Evolutionary conservation across 2,113 vertebrate species (phyloP).

Genomic region (Polypterus senegalus): DNA sequence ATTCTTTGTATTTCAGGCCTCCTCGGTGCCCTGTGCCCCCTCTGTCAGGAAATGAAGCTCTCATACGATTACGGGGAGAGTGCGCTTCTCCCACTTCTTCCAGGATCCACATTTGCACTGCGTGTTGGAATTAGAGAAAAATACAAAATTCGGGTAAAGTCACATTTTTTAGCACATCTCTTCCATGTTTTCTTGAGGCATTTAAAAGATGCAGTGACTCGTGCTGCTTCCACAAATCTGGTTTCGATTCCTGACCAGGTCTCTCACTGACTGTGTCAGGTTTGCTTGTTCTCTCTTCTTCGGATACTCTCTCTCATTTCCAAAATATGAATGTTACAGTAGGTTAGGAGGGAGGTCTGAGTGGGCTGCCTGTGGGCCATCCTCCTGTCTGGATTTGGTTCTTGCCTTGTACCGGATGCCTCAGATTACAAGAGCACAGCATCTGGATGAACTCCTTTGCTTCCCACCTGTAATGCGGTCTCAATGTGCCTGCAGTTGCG

Average conservation of each 20-base stretch:
- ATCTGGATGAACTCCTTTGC: no score
- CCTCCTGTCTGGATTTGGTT: no score
- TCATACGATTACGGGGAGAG: conserved; percentile 65
- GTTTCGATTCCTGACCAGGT: no score
- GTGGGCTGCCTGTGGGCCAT: no score
- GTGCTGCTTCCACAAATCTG: not conserved
- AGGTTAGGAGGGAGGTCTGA: no score
- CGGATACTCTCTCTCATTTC: not conserved
- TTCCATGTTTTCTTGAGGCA: no score
- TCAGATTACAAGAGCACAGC: no score
- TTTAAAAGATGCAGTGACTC: no score
- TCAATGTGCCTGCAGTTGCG: no score
- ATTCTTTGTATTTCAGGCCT: conserved; percentile 43
- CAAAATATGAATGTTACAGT: no score
- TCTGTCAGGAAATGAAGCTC: conserved; percentile 59
- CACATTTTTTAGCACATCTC: not conserved
- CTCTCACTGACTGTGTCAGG: conserved; percentile 1
- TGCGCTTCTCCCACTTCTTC: conserved; percentile 60
- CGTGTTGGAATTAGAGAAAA: conserved; percentile 64
- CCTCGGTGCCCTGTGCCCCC: conserved; percentile 46
- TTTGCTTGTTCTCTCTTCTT: not conserved
- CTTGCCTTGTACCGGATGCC: no score
- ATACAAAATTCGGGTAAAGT: conserved; percentile 64
- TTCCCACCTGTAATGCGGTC: no score
- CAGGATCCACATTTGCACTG: conserved; percentile 62